These are phyloP conservation scores for Paracentrotus lividus DNA, from an alignment of 53 echinoderm and acorn worm genomes.

Conservation along the genomic window DNA sequence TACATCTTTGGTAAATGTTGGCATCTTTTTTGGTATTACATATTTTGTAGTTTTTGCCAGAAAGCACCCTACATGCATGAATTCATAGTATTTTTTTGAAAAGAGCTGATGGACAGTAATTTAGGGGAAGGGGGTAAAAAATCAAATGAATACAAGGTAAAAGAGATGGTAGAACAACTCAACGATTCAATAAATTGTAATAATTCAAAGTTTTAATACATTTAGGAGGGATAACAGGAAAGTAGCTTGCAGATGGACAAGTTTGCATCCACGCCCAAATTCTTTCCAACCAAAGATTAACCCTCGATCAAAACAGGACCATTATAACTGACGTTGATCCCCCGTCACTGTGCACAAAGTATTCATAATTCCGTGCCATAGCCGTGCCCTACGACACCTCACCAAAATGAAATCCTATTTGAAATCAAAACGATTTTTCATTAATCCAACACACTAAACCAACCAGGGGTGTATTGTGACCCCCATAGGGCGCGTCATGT, in stretches of 20 bases:
- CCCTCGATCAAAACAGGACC: neutral
- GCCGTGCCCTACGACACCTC: conserved; percentile 10
- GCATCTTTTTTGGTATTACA: too few relatives aligned
- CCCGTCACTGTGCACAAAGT: neutral
- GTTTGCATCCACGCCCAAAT: conserved; percentile 1
- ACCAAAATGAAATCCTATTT: conserved; percentile 19
- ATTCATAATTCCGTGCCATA: neutral
- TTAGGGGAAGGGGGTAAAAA: too few relatives aligned
- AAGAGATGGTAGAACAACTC: too few relatives aligned
- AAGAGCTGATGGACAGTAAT: too few relatives aligned
- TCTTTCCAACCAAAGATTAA: neutral
- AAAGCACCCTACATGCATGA: too few relatives aligned
- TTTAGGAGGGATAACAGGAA: neutral
- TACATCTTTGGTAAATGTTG: too few relatives aligned
- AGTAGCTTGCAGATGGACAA: neutral
- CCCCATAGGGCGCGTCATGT: conserved; percentile 8
- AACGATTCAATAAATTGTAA: too few relatives aligned
- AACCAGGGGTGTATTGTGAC: neutral
- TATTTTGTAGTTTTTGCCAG: too few relatives aligned
- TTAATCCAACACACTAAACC: neutral
- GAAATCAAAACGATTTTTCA: conserved; percentile 29
- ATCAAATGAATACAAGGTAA: too few relatives aligned
- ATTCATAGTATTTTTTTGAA: too few relatives aligned
- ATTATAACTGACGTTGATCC: conserved; percentile 23
- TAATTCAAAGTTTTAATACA: neutral